Evolutionary conservation across 2,888 invertebrate genomes (phyloP).

Genomic region (Meta bourneti): DNA sequence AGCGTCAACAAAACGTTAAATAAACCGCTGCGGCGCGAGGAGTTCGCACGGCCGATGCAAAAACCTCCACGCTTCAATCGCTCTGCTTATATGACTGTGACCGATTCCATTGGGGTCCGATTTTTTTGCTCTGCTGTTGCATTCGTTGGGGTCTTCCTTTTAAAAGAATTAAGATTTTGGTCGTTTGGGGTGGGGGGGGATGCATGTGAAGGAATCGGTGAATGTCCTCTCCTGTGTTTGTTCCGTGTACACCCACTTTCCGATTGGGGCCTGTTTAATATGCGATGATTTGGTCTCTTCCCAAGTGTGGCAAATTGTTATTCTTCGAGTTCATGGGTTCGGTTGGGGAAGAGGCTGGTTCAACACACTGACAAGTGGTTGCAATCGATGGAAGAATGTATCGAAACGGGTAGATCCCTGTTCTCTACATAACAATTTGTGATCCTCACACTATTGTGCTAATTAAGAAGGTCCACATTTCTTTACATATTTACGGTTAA

Average conservation of each 20-base stretch:
- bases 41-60: neutral
- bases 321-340: too few species aligned
- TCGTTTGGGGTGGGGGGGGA: neutral
- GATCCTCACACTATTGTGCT: too few species aligned
- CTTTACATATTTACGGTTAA: too few species aligned
- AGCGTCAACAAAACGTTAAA: constrained; percentile 34
- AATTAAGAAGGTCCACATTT: too few species aligned
- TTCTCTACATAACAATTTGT: too few species aligned
- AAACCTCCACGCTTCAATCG: constrained; percentile 11
- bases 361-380: neutral
- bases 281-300: neutral
- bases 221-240: constrained; percentile 32
- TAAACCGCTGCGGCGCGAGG: neutral
- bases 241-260: constrained; percentile 37
- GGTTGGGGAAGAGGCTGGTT: neutral
- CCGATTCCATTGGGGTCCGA: constrained; percentile 10
- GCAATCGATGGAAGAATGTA: neutral
- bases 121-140: neutral
- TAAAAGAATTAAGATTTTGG: constrained; percentile 17
- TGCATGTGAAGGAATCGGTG: neutral
- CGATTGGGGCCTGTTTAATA: neutral
- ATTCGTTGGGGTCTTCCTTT: too few species aligned
- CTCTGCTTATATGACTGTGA: constrained; percentile 28
- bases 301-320: neutral
- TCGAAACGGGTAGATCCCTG: neutral